Percentiles rank a stretch among this genome's conserved stretches.
These are phyloP conservation scores for Carduelis carduelis DNA, from an alignment of 2,797 vertebrate species.

Conservation along the genomic window DNA sequence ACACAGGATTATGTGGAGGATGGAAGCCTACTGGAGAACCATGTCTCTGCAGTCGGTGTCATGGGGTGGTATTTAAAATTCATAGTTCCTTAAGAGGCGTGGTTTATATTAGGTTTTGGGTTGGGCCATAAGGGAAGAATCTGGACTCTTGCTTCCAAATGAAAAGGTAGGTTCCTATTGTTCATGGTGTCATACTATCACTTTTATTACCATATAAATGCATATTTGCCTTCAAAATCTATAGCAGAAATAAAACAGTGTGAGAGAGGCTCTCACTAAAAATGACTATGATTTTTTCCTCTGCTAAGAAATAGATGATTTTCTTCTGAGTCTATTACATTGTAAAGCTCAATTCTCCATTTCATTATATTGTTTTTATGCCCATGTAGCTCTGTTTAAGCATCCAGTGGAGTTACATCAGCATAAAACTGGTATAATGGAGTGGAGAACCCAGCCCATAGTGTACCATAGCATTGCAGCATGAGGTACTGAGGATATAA, in stretches of 20 bases:
- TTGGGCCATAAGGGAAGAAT: neutral
- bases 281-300: neutral
- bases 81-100: fast-evolving
- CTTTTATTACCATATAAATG: conserved; percentile 15
- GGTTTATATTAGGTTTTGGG: neutral
- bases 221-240: conserved; percentile 38
- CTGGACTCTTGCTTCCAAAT: neutral
- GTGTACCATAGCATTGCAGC: neutral
- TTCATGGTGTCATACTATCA: neutral
- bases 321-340: conserved; percentile 1
- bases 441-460: neutral
- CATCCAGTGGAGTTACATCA: conserved; percentile 19
- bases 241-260: neutral
- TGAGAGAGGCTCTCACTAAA: neutral
- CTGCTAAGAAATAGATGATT: conserved; percentile 24
- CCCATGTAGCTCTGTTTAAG: conserved; percentile 22
- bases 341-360: conserved; percentile 25
- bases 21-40: neutral
- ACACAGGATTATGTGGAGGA: neutral
- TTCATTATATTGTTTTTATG: conserved; percentile 58
- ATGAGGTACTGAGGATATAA: neutral
- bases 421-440: conserved; percentile 1
- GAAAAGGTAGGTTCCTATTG: neutral
- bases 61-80: neutral
- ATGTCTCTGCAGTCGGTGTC: neutral